phyloP scores from a whole-genome alignment of 2,113 vertebrate genomes.

The Corvus hawaiiensis region DNA sequence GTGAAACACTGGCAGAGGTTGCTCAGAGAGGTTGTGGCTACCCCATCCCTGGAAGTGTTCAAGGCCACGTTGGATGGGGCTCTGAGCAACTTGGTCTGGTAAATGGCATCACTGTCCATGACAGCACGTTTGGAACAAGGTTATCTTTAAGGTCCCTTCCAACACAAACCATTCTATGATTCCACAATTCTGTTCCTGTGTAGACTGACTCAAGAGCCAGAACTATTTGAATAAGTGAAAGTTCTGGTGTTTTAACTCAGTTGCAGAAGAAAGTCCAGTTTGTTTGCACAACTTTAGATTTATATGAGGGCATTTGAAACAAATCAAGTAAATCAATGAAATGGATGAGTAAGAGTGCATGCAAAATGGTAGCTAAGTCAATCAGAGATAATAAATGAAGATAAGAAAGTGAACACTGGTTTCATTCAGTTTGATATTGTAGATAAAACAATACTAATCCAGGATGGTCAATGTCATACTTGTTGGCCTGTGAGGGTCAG shows the following conservation, averaged over 20 bases:
- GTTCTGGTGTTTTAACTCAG: not conserved
- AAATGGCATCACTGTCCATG: not conserved
- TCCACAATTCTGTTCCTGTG: not conserved
- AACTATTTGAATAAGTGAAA: not conserved
- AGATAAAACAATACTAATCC: not conserved
- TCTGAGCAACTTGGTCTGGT: not conserved
- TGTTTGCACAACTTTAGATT: not conserved
- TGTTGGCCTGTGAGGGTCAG: not conserved
- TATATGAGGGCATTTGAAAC: not conserved
- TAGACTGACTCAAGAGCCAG: not conserved
- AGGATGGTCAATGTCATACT: not conserved
- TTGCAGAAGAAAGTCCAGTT: not conserved
- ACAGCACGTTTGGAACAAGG: not conserved
- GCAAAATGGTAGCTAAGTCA: not conserved
- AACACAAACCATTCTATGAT: not conserved
- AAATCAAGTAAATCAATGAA: not conserved
- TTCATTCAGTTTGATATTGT: not conserved
- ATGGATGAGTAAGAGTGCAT: not conserved
- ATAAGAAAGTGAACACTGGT: accelerated
- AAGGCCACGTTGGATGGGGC: not conserved
- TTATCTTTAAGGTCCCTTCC: not conserved
- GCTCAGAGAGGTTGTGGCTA: not conserved
- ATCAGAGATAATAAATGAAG: not conserved
- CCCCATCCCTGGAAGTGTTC: not conserved
- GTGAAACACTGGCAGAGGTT: not conserved